phyloP scores from a whole-genome alignment of 2,113 vertebrate genomes.

The Melanostigma gelatinosum region DNA sequence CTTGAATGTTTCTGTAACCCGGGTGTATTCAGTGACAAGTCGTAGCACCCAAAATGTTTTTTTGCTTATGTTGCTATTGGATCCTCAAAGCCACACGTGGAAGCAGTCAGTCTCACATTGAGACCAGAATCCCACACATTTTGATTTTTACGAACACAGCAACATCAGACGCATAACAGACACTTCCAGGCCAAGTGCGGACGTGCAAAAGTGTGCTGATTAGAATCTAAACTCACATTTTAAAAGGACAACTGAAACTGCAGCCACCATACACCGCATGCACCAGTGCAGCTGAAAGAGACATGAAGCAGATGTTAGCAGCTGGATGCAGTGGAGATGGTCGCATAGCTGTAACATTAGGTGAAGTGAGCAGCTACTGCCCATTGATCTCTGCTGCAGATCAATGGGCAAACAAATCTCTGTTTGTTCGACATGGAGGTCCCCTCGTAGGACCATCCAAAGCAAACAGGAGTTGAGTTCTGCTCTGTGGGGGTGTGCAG shows the following conservation, averaged over 20 bases:
- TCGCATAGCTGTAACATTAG: not conserved
- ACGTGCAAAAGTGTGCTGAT: constrained; percentile 9
- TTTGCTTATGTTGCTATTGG: constrained; percentile 18
- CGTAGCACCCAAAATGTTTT: not conserved
- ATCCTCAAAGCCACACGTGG: constrained; percentile 52
- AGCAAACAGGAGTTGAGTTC: constrained; percentile 74
- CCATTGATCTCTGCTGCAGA: constrained; percentile 47
- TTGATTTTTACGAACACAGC: constrained; percentile 29
- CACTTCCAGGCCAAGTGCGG: constrained; percentile 20
- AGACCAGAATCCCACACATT: constrained; percentile 35
- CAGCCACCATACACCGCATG: constrained; percentile 5
- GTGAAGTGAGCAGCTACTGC: constrained; percentile 12
- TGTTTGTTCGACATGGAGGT: constrained; percentile 74
- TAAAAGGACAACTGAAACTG: constrained; percentile 17
- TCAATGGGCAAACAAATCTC: no score
- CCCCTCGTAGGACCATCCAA: constrained; percentile 66
- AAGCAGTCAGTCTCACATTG: constrained; percentile 24
- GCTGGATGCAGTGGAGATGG: not conserved
- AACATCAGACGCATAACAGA: constrained; percentile 22
- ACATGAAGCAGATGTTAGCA: constrained; percentile 4
- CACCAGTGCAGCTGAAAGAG: constrained; percentile 1
- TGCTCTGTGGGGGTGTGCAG: constrained; percentile 57
- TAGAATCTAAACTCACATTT: constrained; percentile 8
- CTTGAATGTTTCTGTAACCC: constrained; percentile 23
- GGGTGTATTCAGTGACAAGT: constrained; percentile 33